Evolutionary conservation across 2,797 vertebrate species (phyloP).

Genomic region (Danio kyathit): DNA sequence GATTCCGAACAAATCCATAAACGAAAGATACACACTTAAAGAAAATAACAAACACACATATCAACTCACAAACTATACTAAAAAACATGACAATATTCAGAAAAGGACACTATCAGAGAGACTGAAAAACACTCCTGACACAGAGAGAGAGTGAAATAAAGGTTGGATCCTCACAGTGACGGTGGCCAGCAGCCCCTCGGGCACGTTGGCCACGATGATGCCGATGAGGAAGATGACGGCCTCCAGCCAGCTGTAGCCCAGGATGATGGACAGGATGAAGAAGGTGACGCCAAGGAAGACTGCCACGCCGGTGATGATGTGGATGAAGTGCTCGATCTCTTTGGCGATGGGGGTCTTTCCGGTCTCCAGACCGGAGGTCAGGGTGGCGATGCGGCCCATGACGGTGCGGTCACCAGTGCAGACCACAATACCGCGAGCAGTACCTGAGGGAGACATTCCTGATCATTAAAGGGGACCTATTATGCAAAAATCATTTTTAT

Average conservation of each 20-base stretch:
- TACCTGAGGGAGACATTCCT: slow-evolving; percentile 79
- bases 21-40: not conserved
- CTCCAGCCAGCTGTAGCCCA: slow-evolving; percentile 91
- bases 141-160: not conserved
- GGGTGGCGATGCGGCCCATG: slow-evolving; percentile 93
- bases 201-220: slow-evolving; percentile 94
- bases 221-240: slow-evolving; percentile 96
- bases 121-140: not conserved
- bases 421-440: slow-evolving; percentile 90
- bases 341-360: slow-evolving; percentile 93
- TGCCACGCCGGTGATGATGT: slow-evolving; percentile 92
- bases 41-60: slow-evolving; percentile 2
- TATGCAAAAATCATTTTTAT: no score
- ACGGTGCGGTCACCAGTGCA: slow-evolving; percentile 91
- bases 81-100: not conserved
- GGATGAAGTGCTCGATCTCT: slow-evolving; percentile 95
- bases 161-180: slow-evolving; percentile 85
- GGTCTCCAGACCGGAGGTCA: slow-evolving; percentile 90
- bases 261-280: slow-evolving; percentile 88
- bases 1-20: slow-evolving; percentile 20
- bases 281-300: slow-evolving; percentile 91
- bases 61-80: not conserved
- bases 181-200: slow-evolving; percentile 91
- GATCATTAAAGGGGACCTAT: no score
- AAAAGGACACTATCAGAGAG: not conserved